These are phyloP conservation scores for Pangasius krempfi DNA, from an alignment of 2,797 vertebrate genomes.

Conservation along the genomic window DNA sequence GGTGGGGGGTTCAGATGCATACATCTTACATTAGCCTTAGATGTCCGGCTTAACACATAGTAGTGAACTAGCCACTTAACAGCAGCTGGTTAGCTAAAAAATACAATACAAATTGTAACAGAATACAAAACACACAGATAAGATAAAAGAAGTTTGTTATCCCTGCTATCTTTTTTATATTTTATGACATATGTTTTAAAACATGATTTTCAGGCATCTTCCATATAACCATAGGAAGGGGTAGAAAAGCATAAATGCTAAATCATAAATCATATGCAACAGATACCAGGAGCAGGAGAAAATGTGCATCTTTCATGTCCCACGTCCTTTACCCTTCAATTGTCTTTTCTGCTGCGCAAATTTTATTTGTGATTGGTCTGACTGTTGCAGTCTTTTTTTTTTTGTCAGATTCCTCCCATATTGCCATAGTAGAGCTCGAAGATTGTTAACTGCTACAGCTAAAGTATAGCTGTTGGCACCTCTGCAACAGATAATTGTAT, in stretches of 20 bases:
- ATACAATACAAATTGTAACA: background rate
- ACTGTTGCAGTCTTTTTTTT: background rate
- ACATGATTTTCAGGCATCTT: too few relatives aligned
- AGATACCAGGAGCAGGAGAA: background rate
- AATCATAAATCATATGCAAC: background rate
- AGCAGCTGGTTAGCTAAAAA: too few relatives aligned
- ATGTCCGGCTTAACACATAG: background rate
- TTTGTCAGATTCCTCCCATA: background rate
- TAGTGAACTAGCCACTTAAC: background rate
- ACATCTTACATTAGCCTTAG: background rate
- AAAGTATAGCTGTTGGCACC: background rate
- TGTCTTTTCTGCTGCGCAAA: background rate
- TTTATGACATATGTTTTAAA: too few relatives aligned
- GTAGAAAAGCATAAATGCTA: background rate
- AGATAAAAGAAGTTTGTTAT: background rate
- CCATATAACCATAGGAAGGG: too few relatives aligned
- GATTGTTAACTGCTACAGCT: background rate
- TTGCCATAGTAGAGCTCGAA: background rate
- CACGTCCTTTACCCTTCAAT: background rate
- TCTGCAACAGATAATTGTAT: conserved; percentile 7
- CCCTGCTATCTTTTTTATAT: background rate
- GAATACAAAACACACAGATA: background rate
- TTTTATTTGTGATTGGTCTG: background rate
- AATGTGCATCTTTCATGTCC: background rate
- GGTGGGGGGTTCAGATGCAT: background rate